phyloP scores from a whole-genome alignment of 2,113 vertebrate species.

The Onychostruthus taczanowskii region DNA sequence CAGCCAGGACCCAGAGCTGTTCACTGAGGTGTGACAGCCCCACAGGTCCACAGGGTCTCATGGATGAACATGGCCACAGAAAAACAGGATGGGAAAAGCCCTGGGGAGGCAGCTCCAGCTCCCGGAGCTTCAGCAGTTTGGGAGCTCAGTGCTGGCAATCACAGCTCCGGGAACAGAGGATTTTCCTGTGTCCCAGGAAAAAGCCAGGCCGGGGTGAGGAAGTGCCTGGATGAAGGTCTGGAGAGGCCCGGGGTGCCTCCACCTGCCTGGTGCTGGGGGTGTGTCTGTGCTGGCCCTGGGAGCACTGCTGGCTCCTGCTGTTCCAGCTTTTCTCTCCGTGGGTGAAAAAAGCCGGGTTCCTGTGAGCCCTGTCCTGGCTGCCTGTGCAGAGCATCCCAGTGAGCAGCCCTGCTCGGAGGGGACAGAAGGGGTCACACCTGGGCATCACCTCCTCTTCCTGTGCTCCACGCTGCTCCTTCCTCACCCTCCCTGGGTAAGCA shows the following conservation, averaged over 20 bases:
- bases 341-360: accelerated
- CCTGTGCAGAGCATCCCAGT: accelerated
- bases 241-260: background rate
- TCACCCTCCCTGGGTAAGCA: accelerated
- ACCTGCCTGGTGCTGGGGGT: accelerated
- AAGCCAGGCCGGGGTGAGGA: background rate
- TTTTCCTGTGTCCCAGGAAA: accelerated
- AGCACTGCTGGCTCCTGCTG: accelerated
- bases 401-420: background rate
- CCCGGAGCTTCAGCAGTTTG: too few species aligned
- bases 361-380: accelerated
- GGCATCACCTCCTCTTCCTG: background rate
- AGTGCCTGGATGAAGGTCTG: accelerated
- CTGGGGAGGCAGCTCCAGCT: background rate
- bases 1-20: accelerated
- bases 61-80: accelerated
- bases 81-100: background rate
- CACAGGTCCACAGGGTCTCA: accelerated
- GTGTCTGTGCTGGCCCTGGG: accelerated
- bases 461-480: background rate
- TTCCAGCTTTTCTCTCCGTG: background rate
- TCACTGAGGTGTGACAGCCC: accelerated
- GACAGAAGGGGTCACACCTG: accelerated
- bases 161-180: accelerated
- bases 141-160: accelerated